Conservation (phyloP, 2,113 vertebrate species). For the Channa maculata region DNA sequence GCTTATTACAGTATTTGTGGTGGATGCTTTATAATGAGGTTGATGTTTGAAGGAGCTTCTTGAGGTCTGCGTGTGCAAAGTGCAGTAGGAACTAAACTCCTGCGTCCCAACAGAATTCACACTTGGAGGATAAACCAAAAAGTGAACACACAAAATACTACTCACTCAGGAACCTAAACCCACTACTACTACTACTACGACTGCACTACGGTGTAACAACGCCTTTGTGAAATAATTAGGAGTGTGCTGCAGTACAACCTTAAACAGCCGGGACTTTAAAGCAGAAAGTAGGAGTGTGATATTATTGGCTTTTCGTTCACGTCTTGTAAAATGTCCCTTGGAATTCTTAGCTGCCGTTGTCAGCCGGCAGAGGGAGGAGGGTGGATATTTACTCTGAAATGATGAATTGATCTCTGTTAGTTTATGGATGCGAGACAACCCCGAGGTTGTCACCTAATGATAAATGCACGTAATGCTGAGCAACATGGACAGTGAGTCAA, state of each 20-base stretch:
- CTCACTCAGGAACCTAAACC: no score
- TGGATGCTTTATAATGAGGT: no score
- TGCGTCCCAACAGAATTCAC: not conserved
- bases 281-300: conserved; percentile 31
- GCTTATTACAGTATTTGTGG: no score
- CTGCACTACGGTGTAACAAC: not conserved
- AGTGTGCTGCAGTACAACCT: not conserved
- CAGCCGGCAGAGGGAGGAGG: conserved; percentile 18
- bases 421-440: conserved; percentile 58
- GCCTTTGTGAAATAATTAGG: not conserved
- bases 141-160: not conserved
- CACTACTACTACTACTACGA: no score
- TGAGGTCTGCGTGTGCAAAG: not conserved
- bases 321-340: conserved; percentile 43
- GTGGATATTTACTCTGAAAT: conserved; percentile 49
- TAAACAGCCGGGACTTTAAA: conserved; percentile 33
- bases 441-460: conserved; percentile 67
- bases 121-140: not conserved
- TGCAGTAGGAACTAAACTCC: not conserved
- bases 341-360: conserved; percentile 39
- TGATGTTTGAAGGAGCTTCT: not conserved
- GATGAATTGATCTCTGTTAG: conserved; percentile 71
- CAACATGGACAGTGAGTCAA: conserved; percentile 55
- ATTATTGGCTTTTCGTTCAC: conserved; percentile 45
- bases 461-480: conserved; percentile 60